phyloP scores from a whole-genome alignment of 37 sponge, comb jelly and placozoan genomes.

The Corticium candelabrum region DNA sequence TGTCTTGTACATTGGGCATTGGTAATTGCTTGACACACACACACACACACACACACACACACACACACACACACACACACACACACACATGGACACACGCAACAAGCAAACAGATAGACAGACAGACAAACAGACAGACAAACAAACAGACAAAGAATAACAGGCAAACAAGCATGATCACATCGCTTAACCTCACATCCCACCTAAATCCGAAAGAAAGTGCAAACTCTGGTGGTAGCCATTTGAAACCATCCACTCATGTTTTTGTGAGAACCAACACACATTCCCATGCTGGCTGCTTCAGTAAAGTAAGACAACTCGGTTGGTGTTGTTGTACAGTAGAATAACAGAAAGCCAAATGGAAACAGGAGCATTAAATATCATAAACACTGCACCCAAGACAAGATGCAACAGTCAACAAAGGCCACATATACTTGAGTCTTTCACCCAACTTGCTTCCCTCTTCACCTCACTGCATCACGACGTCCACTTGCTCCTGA shows the following conservation, averaged over 20 bases:
- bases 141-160: too few species aligned
- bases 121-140: too few species aligned
- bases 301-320: neutral
- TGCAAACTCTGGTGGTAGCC: neutral
- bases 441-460: neutral
- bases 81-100: too few species aligned
- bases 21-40: too few species aligned
- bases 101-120: too few species aligned
- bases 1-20: too few species aligned
- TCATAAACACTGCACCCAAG: constrained; percentile 61
- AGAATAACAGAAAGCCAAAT: constrained; percentile 43
- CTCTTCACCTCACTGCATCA: constrained; percentile 10
- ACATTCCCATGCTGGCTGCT: neutral
- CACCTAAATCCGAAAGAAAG: neutral
- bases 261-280: neutral
- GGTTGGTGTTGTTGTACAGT: constrained; percentile 24
- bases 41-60: too few species aligned
- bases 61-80: too few species aligned
- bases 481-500: neutral
- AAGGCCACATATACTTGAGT: constrained; percentile 39
- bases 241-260: neutral
- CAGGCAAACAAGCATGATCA: too few species aligned
- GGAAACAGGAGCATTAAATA: constrained; percentile 49
- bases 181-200: too few species aligned
- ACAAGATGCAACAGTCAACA: constrained; percentile 47